Base-by-base conservation (phyloP, 2,113 vertebrate species). In the Hystrix cristata region DNA sequence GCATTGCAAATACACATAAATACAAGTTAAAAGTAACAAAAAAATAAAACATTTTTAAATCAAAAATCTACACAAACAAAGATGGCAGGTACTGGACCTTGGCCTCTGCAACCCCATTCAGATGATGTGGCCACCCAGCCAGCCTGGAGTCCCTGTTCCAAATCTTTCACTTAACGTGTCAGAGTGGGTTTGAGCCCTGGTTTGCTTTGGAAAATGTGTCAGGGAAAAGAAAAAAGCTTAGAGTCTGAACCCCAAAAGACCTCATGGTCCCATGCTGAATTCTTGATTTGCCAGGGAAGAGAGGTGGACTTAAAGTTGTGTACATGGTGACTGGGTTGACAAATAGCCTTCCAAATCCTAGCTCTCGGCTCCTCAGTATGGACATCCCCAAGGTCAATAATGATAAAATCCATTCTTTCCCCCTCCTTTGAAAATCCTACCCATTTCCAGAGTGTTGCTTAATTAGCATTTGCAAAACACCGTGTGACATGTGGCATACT, bases 281-380 rank as follows among this genome's bases (percentile, higher is more conserved):
- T 88, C 69, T 48, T 8, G 31, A 25, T 38, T 25, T 16, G 55
- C 48, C 38, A 11, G 38, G 31, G 60, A 12, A 53, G 25, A 43
- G 15, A 64, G 43, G 1, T 1, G 55, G 16, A 53, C 71, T 81
- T n/a, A 55, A 53, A 53, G 13, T 5, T 48, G 55, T 48, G 34
- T 0, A 6, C 55, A 38, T 0, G 0, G 18, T 0, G 25, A 46
- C 3, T 6, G 27, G 8, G 29, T 6, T 18, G 12, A 29, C 72
- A 34, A 13, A 5, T 0, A n/a, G 14, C 69, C 60, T 31, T 51
- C 79, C 55, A 55, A 48, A 82, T 21, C 34, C 55, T 51, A 57
- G 38, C 48, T 60, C 83, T 34, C 9, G 18, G 53, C 21, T 72
- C 34, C 55, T 53, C 38, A 25, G 31, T 18, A 38, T 0, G 71